These are phyloP conservation scores for Mythimna vitellina DNA, from an alignment of 2,888 invertebrate species.

Conservation along the genomic window DNA sequence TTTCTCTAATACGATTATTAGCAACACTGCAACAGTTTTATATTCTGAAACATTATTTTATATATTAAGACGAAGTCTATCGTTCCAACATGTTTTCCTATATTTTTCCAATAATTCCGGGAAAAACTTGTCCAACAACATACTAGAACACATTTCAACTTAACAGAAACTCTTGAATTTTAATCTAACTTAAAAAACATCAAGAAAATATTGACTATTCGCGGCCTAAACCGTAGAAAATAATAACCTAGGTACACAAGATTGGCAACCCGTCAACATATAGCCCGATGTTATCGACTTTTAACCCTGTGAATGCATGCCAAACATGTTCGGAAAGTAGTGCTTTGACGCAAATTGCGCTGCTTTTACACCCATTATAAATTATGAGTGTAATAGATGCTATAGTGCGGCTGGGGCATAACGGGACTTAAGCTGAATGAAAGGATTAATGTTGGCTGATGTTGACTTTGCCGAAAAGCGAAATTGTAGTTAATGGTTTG, in stretches of 20 bases:
- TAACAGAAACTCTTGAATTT: background rate
- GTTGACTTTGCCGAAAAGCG: background rate
- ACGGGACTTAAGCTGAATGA: background rate
- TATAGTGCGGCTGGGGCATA: background rate
- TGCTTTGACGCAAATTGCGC: constrained; percentile 39
- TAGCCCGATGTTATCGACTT: constrained; percentile 43
- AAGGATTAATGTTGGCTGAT: background rate
- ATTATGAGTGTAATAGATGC: constrained; percentile 8
- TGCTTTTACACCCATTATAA: constrained; percentile 27
- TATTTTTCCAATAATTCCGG: constrained; percentile 3
- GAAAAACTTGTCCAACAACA: background rate
- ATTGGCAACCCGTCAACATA: constrained; percentile 41
- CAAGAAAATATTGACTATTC: background rate
- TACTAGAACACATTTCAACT: background rate
- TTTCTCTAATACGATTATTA: background rate
- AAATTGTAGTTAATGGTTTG: background rate
- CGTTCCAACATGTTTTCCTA: too few species aligned
- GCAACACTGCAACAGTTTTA: too few species aligned
- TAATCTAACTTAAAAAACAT: constrained; percentile 7
- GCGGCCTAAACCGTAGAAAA: background rate
- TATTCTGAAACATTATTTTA: too few species aligned
- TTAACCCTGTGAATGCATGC: constrained; percentile 49
- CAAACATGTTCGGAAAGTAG: constrained; percentile 45
- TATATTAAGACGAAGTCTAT: too few species aligned
- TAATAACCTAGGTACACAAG: background rate